Conservation (phyloP, 1,140 invertebrate species). For the Pseudomyrmex pallidus region DNA sequence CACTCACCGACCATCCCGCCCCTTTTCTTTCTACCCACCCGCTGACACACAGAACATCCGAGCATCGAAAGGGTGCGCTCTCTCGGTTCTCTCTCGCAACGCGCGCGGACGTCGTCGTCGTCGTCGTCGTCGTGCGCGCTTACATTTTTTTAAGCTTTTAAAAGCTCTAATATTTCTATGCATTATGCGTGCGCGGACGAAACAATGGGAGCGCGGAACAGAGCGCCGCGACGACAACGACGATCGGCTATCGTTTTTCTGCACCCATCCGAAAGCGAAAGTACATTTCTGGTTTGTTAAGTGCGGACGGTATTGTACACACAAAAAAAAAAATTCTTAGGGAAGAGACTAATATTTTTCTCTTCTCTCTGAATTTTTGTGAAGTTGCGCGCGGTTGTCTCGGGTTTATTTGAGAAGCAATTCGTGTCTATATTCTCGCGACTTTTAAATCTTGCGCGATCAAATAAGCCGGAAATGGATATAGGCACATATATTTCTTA, state of each 20-base stretch:
- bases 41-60: constrained; percentile 49
- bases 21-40: not conserved
- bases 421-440: constrained; percentile 22
- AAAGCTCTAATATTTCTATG: constrained; percentile 67
- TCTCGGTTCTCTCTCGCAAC: not conserved
- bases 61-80: constrained; percentile 47
- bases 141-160: constrained; percentile 66
- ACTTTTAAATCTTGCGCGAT: not conserved
- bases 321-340: not conserved
- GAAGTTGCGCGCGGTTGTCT: constrained; percentile 9
- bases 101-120: no score
- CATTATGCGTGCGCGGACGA: constrained; percentile 41
- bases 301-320: constrained; percentile 29
- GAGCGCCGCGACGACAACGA: not conserved
- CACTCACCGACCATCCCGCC: not conserved
- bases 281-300: constrained; percentile 2
- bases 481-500: not conserved
- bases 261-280: constrained; percentile 32
- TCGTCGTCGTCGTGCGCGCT: constrained; percentile 38
- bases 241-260: constrained; percentile 57
- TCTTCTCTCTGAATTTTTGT: constrained; percentile 18
- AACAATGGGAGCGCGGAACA: constrained; percentile 61
- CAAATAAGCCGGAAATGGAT: not conserved
- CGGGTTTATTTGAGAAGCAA: constrained; percentile 17
- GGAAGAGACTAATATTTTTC: constrained; percentile 2